Base-by-base conservation (phyloP, 2,113 vertebrate species). In the Xenopus borealis region DNA sequence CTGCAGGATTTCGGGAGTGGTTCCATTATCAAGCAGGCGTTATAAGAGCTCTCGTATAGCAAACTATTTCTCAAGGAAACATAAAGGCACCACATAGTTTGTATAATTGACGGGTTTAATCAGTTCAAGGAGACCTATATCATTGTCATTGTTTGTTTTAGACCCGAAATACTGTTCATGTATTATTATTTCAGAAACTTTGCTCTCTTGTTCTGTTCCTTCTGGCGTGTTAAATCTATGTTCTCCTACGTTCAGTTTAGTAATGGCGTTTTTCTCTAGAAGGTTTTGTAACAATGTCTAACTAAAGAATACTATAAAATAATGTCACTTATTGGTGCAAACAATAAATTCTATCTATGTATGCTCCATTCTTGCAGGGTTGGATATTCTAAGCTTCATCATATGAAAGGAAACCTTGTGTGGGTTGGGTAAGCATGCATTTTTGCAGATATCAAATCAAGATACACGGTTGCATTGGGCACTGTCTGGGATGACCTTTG, bases 111-210 rank as follows among this genome's bases (percentile, higher is more conserved):
- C 52, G 0, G 92, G 87, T 0, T 7, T 75, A 0, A 73, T 50
- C 13, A 98, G 88, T 6, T 30, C 81, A 17, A 99, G 69, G 33
- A 99, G 84, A 0, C 94, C 95, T 40, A 99, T 85, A 72, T 99
- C 97, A 0, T 90, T 85, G 80, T 98, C 85, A 0, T 80, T 81
- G 2, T 66, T 84, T 46, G 72, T 71, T 0, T 0, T 7, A 0
- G 0, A 5, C 10, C 75, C 2, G 80, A 89, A 88, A 71, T 96
- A 98, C 7, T 20, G 61, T 10, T 78, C 79, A 0, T 97, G 94
- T 16, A 90, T 0, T 1, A 90, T 83, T 1, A 88, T 59, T 75
- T 72, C 74, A 0, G 77, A 10, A 0, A 96, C 88, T 0, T 10
- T 63, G 0, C 84, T 89, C n/a, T 61, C 72, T 85, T 97, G 94